Percentiles rank a stretch among this genome's conserved stretches.
Conservation (phyloP, 2,113 vertebrate genomes). For the Platanista minor region DNA sequence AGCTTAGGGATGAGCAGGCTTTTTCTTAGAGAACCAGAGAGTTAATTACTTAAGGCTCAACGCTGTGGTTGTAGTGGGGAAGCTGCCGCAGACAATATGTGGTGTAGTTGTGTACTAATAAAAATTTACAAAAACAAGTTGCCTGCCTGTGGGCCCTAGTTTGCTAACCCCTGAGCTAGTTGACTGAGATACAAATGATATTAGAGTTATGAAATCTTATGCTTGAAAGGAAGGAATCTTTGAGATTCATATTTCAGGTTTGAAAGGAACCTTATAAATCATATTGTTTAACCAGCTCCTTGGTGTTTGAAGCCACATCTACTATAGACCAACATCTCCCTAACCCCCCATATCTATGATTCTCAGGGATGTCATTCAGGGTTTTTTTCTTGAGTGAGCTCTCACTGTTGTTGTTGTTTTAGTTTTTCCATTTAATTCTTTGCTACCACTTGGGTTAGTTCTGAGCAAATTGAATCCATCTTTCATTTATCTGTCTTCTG, state of each 20-base stretch:
- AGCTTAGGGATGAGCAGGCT: neutral
- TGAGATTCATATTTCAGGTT: neutral
- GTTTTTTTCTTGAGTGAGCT: neutral
- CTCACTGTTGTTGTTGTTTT: conserved; percentile 30
- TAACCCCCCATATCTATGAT: neutral
- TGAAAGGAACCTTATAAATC: neutral
- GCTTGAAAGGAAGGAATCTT: neutral
- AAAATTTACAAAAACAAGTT: conserved; percentile 5
- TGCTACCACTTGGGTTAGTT: neutral
- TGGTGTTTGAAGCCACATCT: neutral
- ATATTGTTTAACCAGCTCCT: neutral
- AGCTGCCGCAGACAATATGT: neutral
- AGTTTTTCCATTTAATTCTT: conserved; percentile 37
- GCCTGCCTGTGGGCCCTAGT: neutral
- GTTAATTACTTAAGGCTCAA: conserved; percentile 23
- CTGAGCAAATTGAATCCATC: neutral
- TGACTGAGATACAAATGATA: neutral
- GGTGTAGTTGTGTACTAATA: neutral
- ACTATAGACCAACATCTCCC: neutral
- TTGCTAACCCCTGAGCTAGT: neutral
- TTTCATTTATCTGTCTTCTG: neutral
- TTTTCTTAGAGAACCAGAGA: neutral
- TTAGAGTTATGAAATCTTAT: neutral
- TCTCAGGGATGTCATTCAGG: neutral
- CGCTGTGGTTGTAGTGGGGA: neutral